Conservation (phyloP, 37 sponge, comb jelly and placozoan genomes). For the Cladorhizidae sp. region DNA sequence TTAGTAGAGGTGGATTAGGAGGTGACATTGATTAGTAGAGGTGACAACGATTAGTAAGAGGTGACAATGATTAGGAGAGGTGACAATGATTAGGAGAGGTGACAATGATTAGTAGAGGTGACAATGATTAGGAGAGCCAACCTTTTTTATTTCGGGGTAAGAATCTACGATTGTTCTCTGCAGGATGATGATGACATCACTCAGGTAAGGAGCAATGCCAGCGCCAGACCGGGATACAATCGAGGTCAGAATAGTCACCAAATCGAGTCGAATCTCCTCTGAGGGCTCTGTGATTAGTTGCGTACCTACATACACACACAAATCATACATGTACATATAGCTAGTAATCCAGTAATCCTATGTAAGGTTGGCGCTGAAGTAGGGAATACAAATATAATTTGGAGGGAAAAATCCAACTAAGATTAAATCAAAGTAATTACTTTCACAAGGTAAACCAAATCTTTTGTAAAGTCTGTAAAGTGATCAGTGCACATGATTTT, state of each 20-base stretch:
- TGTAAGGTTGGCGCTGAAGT: no score
- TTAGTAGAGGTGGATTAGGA: no score
- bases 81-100: neutral
- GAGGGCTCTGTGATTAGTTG: slow-evolving; percentile 89
- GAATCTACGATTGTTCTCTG: slow-evolving; percentile 82
- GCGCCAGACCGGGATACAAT: slow-evolving; percentile 12
- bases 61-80: neutral
- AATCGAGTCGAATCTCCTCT: slow-evolving; percentile 84
- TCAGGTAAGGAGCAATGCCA: slow-evolving; percentile 70
- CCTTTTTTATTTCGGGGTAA: slow-evolving; percentile 96
- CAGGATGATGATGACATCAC: slow-evolving; percentile 72
- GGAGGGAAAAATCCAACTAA: no score
- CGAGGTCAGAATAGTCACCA: slow-evolving; percentile 58
- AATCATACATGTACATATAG: no score
- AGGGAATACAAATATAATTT: no score
- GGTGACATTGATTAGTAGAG: no score
- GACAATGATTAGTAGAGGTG: neutral
- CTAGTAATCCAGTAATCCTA: no score
- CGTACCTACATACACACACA: no score
- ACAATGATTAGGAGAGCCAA: slow-evolving; percentile 10
- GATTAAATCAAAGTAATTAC: no score
- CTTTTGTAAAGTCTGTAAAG: no score
- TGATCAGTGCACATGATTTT: no score
- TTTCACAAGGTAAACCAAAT: no score
- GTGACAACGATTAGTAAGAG: neutral